Percentiles rank a stretch among this genome's conserved stretches.
phyloP scores from a whole-genome alignment of 2,888 invertebrate species.

The Polydrusus cervinus region DNA sequence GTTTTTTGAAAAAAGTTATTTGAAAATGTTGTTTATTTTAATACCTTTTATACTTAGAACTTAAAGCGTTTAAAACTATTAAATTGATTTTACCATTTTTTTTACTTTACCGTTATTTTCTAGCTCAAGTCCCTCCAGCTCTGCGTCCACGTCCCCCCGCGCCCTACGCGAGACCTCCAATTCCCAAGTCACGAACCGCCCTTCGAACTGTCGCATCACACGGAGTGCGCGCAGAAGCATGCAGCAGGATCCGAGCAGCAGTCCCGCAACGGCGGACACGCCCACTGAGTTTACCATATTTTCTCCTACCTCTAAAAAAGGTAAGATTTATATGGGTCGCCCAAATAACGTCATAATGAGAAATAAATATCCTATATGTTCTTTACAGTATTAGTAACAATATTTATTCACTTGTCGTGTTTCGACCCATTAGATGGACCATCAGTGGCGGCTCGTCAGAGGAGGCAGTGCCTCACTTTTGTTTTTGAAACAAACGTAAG shows the following conservation, averaged over 20 bases:
- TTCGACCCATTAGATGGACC: no score
- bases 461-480: no score
- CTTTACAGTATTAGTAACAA: no score
- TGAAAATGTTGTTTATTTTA: no score
- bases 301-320: slow-evolving; percentile 62
- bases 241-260: slow-evolving; percentile 69
- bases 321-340: neutral
- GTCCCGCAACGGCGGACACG: slow-evolving; percentile 68
- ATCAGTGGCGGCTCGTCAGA: no score
- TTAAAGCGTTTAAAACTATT: no score
- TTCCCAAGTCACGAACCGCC: slow-evolving; percentile 53
- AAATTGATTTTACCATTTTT: neutral
- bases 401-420: no score
- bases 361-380: no score
- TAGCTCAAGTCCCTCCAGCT: slow-evolving; percentile 75
- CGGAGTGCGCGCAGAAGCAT: slow-evolving; percentile 70
- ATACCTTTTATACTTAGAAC: no score
- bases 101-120: neutral
- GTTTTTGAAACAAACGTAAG: no score
- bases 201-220: slow-evolving; percentile 68
- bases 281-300: slow-evolving; percentile 66
- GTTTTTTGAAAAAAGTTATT: no score
- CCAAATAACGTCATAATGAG: no score
- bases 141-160: slow-evolving; percentile 72
- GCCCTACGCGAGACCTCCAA: slow-evolving; percentile 63